Percentiles rank a stretch among this genome's conserved stretches.
These are phyloP conservation scores for Catharus minimus DNA, from an alignment of 2,113 vertebrate species.

Conservation along the genomic window DNA sequence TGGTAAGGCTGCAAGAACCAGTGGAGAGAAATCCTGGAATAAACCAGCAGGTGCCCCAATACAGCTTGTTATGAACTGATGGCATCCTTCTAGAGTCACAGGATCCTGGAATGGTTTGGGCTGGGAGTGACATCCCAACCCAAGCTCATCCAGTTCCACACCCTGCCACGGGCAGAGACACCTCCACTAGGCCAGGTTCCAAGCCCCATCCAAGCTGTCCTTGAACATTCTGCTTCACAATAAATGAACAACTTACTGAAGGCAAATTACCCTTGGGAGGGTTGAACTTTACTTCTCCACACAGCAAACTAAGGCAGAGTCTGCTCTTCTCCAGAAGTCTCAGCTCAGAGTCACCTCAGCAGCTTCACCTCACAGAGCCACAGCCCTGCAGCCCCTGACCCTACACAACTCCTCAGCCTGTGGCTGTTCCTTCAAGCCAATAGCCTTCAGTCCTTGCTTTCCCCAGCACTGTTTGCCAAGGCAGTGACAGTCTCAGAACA, in stretches of 20 bases:
- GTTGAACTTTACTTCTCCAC: not conserved
- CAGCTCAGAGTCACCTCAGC: not conserved
- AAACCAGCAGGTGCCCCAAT: not conserved
- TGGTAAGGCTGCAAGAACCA: not conserved
- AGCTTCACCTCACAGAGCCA: not conserved
- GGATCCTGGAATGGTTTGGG: not conserved
- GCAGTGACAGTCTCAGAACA: not conserved
- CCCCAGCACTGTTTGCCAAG: not conserved
- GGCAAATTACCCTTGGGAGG: not conserved
- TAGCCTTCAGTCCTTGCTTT: not conserved
- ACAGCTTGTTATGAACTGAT: not conserved
- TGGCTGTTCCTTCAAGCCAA: not conserved
- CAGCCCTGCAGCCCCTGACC: not conserved
- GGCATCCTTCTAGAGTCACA: not conserved
- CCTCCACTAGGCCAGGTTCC: not conserved
- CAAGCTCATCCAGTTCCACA: not conserved
- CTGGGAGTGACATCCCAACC: not conserved
- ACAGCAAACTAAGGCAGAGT: not conserved
- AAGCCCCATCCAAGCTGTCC: not conserved
- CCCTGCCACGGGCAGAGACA: not conserved
- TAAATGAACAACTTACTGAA: not conserved
- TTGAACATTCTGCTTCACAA: not conserved
- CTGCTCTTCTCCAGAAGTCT: not conserved
- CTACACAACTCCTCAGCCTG: fast-evolving
- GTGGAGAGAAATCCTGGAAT: conserved; percentile 1